Base-by-base conservation (phyloP, 2,888 invertebrate genomes). In the Andrena bicolor region DNA sequence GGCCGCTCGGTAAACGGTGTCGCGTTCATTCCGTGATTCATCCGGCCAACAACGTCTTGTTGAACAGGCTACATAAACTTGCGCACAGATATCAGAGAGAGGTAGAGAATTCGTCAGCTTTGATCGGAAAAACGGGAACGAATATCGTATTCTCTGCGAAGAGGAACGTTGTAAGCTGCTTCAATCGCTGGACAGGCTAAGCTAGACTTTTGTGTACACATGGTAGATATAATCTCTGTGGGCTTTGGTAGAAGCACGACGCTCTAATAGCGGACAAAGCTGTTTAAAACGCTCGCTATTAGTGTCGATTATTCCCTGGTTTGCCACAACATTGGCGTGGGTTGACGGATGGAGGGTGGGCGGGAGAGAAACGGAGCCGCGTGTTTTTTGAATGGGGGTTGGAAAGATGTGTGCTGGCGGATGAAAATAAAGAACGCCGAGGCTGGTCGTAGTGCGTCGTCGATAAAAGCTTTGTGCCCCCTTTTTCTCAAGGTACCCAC, bases 391-490 rank as follows among this genome's bases (percentile, higher is more conserved):
- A 76, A 76, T 70, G 28, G 51, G 28, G 51, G 53, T 26, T 23
- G 63, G 71, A 53, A 66, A 56, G 16, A 41, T 48, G 32, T 32
- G 49, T 49, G 51, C 41, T 41, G 41, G 13, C 61, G 73, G 76
- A 80, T n/a, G 75, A 66, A 78, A 83, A 78, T 79, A 85, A 86
- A 83, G 68, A 30, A 61, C 20, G 7, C 8, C 48, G 64, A 16
- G n/a, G 48, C 60, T 20, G 23, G 23, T 23, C 56, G 49, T 58
- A 61, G 41, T 60, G 65, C 63, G 78, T 77, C 66, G 56, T 48
- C 73, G 85, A 86, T 81, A 71, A 76, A 86, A 83, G 79, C 75
- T 30, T 84, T 86, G 88, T 88, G 72, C 75, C 49, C 77, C 20
- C 70, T 51, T 82, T 73, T 83, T 51, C 75, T 75, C 76, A 71